Evolutionary conservation across 1,140 invertebrate species (phyloP), one percentile per base, ranked within the genome.

Genomic region (Aphaenogaster floridana): DNA sequence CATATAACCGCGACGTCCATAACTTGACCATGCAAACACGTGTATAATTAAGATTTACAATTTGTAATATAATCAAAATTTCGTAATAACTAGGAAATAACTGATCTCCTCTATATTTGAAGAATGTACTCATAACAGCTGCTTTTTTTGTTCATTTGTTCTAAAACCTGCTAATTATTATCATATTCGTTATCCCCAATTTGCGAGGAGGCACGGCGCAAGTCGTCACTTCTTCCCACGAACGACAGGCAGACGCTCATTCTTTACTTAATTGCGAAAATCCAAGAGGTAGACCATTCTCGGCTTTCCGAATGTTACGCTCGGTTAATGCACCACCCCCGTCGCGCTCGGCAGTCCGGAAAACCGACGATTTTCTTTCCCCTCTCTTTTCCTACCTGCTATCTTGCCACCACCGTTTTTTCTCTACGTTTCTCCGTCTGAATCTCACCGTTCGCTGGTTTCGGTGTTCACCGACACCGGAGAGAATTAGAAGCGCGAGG

Each of bases 241-340:
- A 36, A 48, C 86, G 87, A 86, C 90, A 83, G 72, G 15, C n/a
- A 48, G 45, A 81, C 88, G 86, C 89, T 92, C 89, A 68, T 89
- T 89, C 88, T 91, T 93, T 89, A 89, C 91, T 92, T 93, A 93
- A 94, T 93, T 93, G 91, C 87, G 91, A 91, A 91, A 92, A 93
- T 94, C 93, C 92, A 50, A 71, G 71, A 86, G 84, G 84, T 90
- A 89, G 78, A 88, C 79, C 91, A 83, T 61, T 64, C 88, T 89
- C 78, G 63, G 63, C 76, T 68, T 86, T 87, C 21, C 34, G 42
- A 71, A 45, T 72, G 85, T 68, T 63, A 77, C 45, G 88, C 88
- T 91, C 83, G 89, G 89, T 92, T 89, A 89, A 84, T 84, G 79
- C 77, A 39, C 71, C 42, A 17, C n/a, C 64, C 42, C 48, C 54